These are phyloP conservation scores for Rhinoptilus africanus DNA, from an alignment of 2,113 vertebrate genomes.

Conservation along the genomic window DNA sequence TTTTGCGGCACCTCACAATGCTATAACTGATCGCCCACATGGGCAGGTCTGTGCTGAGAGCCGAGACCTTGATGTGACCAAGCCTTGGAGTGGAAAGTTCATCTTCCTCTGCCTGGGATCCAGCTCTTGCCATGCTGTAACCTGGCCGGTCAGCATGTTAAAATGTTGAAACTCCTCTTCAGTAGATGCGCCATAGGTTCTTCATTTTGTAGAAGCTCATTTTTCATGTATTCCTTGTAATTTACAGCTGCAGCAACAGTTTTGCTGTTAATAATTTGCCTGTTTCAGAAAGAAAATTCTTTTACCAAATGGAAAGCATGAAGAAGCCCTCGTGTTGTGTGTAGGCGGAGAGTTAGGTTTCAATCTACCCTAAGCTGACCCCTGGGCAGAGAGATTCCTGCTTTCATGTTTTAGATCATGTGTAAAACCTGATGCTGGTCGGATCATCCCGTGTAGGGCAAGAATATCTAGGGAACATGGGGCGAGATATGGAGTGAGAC, in stretches of 20 bases:
- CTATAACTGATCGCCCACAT: background rate
- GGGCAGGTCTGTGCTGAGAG: background rate
- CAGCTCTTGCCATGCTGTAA: background rate
- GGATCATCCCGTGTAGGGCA: background rate
- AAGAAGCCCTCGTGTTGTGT: background rate
- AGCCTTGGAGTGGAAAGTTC: background rate
- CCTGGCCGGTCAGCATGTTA: background rate
- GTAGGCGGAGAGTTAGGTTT: background rate
- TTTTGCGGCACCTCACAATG: background rate
- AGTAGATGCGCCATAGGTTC: accelerated
- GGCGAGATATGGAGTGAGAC: slow-evolving; percentile 7
- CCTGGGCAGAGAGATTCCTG: slow-evolving; percentile 65
- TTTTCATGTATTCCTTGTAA: background rate
- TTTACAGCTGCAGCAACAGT: background rate
- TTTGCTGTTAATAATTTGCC: background rate
- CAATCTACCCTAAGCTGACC: slow-evolving; percentile 65
- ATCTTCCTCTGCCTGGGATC: background rate
- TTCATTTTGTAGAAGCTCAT: background rate
- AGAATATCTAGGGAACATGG: slow-evolving; percentile 61
- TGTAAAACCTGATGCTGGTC: slow-evolving; percentile 66
- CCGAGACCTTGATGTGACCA: background rate
- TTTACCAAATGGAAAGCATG: background rate
- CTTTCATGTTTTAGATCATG: slow-evolving; percentile 62
- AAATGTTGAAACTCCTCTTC: background rate
- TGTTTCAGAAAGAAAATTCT: background rate